Percentiles rank a stretch among this genome's conserved stretches.
Evolutionary conservation across 2,113 vertebrate genomes (phyloP).

Genomic region (Falcunculus frontatus): DNA sequence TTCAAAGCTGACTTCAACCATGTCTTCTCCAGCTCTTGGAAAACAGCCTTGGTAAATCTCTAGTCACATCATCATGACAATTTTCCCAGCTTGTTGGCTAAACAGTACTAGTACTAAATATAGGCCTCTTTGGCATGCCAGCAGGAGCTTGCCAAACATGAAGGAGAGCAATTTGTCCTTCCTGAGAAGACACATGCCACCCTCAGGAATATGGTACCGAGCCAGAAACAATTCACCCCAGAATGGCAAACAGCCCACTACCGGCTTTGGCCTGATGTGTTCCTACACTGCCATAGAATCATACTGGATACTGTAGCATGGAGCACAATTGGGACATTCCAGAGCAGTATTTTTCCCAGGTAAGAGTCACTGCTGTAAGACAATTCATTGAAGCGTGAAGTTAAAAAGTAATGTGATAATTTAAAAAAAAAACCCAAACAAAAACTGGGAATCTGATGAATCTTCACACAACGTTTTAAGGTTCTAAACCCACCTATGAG

Average conservation of each 20-base stretch:
- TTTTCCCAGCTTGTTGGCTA: constrained; percentile 54
- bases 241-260: background rate
- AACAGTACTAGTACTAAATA: constrained; percentile 45
- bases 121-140: constrained; percentile 27
- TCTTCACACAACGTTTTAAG: background rate
- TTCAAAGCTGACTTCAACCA: background rate
- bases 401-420: background rate
- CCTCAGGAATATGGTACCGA: background rate
- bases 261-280: background rate
- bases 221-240: constrained; percentile 15
- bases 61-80: background rate
- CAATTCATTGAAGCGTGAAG: background rate
- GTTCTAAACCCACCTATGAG: background rate
- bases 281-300: background rate
- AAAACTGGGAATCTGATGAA: background rate
- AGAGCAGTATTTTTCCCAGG: background rate
- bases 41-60: background rate
- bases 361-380: background rate
- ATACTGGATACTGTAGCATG: background rate
- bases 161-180: constrained; percentile 57
- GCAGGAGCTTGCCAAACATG: constrained; percentile 25
- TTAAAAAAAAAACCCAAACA: background rate
- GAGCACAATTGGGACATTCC: background rate
- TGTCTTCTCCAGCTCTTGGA: background rate
- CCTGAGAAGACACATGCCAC: constrained; percentile 53